phyloP scores from a whole-genome alignment of 2,797 vertebrate species.

The Rhincodon typus region DNA sequence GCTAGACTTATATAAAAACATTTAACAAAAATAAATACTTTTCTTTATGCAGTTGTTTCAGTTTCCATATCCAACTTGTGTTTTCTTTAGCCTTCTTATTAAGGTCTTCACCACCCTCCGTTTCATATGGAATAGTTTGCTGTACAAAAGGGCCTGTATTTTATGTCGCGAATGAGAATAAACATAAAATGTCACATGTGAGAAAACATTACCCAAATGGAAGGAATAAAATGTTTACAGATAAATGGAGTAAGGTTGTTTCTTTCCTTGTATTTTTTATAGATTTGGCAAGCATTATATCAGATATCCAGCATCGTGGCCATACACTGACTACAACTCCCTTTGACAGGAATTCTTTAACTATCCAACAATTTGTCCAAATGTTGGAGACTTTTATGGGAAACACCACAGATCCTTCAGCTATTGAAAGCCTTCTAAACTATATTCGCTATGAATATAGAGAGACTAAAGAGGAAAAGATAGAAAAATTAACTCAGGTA shows the following conservation, averaged over 20 bases:
- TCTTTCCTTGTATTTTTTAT: slow-evolving; percentile 42
- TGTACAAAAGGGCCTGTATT: background rate
- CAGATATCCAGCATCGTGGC: slow-evolving; percentile 47
- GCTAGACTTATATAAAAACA: background rate
- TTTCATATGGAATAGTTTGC: background rate
- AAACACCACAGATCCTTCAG: slow-evolving; percentile 43
- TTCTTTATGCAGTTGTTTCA: background rate
- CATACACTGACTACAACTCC: slow-evolving; percentile 43
- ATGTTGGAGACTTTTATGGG: slow-evolving; percentile 61
- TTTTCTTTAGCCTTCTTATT: background rate
- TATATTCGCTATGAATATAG: slow-evolving; percentile 55
- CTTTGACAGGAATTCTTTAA: slow-evolving; percentile 51
- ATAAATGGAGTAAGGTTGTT: background rate
- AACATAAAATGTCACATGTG: background rate
- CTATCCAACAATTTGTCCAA: slow-evolving; percentile 59
- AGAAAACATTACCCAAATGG: background rate
- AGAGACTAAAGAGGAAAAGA: slow-evolving; percentile 61
- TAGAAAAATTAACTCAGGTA: slow-evolving; percentile 52
- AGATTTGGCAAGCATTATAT: slow-evolving; percentile 49
- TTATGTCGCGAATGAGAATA: background rate
- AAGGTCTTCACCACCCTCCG: background rate
- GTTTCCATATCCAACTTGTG: background rate
- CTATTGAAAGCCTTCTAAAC: slow-evolving; percentile 48
- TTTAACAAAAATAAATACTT: background rate
- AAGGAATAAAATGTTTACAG: background rate